Percentiles rank a stretch among this genome's conserved stretches.
phyloP scores from a whole-genome alignment of 1,140 invertebrate species.

The Microplitis mediator region DNA sequence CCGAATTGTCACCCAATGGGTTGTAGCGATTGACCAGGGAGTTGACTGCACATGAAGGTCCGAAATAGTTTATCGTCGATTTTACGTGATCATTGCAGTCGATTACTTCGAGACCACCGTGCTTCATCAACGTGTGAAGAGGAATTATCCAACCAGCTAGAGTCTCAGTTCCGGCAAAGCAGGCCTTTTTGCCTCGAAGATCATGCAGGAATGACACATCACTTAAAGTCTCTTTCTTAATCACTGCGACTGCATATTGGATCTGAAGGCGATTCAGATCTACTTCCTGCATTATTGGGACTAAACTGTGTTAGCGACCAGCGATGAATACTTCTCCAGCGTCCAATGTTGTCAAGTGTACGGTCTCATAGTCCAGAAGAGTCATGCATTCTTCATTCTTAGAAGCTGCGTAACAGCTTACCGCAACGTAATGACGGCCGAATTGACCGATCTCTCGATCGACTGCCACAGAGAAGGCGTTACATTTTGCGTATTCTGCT shows the following conservation, averaged over 20 bases:
- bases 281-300: constrained; percentile 85
- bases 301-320: constrained; percentile 89
- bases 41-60: constrained; percentile 90
- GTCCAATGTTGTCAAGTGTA: constrained; percentile 86
- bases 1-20: constrained; percentile 86
- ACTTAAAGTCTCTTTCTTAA: constrained; percentile 71
- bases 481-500: constrained; percentile 78
- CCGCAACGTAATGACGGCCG: constrained; percentile 66
- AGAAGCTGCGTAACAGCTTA: constrained; percentile 72
- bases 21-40: constrained; percentile 91
- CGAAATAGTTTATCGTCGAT: constrained; percentile 87
- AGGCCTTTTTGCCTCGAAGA: constrained; percentile 79
- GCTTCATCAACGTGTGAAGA: constrained; percentile 81
- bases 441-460: constrained; percentile 70
- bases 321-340: constrained; percentile 92
- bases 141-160: constrained; percentile 93
- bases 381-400: constrained; percentile 85
- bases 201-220: constrained; percentile 71
- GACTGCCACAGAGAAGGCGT: constrained; percentile 71
- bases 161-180: constrained; percentile 89
- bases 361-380: constrained; percentile 75
- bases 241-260: constrained; percentile 85
- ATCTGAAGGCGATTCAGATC: constrained; percentile 66
- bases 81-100: constrained; percentile 98
- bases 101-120: constrained; percentile 79